These are phyloP conservation scores for Pelosia muscerda DNA, from an alignment of 2,888 invertebrate species.

Conservation along the genomic window DNA sequence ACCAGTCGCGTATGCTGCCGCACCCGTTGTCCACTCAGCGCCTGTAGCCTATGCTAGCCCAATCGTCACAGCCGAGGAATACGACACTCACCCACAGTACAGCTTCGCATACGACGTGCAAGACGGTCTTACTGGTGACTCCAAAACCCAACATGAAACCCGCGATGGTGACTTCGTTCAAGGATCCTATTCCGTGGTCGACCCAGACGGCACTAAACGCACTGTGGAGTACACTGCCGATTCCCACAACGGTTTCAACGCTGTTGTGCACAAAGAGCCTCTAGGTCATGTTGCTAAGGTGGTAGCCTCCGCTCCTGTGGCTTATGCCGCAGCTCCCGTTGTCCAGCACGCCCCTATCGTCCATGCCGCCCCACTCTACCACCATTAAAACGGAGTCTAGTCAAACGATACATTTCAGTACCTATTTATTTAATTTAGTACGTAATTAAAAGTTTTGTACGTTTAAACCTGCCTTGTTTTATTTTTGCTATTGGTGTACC, in stretches of 20 bases:
- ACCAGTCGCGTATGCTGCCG: constrained; percentile 44
- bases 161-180: constrained; percentile 81
- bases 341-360: constrained; percentile 46
- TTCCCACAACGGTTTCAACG: constrained; percentile 81
- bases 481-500: neutral
- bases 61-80: constrained; percentile 64
- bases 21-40: constrained; percentile 44
- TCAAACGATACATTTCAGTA: constrained; percentile 32
- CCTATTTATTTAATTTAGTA: constrained; percentile 33
- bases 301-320: constrained; percentile 53
- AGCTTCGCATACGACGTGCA: constrained; percentile 82
- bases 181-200: constrained; percentile 81
- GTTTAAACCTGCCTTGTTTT: neutral
- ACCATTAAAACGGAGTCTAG: constrained; percentile 62
- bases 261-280: constrained; percentile 78
- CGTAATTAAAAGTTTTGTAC: constrained; percentile 17
- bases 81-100: constrained; percentile 68
- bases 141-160: constrained; percentile 80
- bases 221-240: constrained; percentile 84
- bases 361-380: constrained; percentile 88
- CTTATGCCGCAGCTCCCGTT: constrained; percentile 48
- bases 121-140: constrained; percentile 74
- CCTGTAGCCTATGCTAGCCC: constrained; percentile 54
- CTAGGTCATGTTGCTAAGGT: constrained; percentile 67
- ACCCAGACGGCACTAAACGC: constrained; percentile 81